Evolutionary conservation across 2,797 vertebrate genomes (phyloP), one percentile per base, ranked within the genome.

Genomic region (Loriculus beryllinus): DNA sequence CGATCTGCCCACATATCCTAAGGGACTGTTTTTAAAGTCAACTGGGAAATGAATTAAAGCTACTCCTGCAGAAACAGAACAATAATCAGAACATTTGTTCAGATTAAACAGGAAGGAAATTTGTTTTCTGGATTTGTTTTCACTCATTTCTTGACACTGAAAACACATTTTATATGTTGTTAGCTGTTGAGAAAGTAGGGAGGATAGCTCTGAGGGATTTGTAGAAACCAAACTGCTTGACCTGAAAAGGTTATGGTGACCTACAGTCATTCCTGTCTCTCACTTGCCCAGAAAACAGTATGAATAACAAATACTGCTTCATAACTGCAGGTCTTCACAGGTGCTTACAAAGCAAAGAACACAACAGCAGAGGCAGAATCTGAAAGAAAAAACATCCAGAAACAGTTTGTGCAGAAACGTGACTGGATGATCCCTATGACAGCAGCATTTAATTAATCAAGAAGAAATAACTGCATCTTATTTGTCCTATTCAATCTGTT

Each of bases 351-450:
- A 93, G 35, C 86, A 94, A 94, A 96, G 79, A 97, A 94, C 17
- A 6, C 74, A 97, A 90, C 87, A 97, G 86, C 86, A 97, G 87
- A 97, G 49, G 68, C 93, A 75, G 88, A 85, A 47, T 84, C 45
- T 91, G 81, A 96, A 97, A 96, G 76, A 57, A 92, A 97, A 97
- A 96, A 96, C 96, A 97, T 95, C 84, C 92, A 95, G 78, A 74
- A 94, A 68, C 10, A 80, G 22, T 51, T 69, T 90, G 56, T 35
- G 42, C 18, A 70, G 82, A 57, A 35, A 35, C 75, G 48, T 56
- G 51, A 57, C 69, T 82, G 14, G 59, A 86, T 86, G 52, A 93
- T 77, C 82, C 56, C 40, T 67, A 39, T 64, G 68, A 82, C 48
- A 95, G 64, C 33, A 52, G 23, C 39, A 78, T 37, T 67, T 82